These are phyloP conservation scores for Brachionus asplanchnoidis DNA, from an alignment of 1,140 invertebrate species.

Conservation along the genomic window DNA sequence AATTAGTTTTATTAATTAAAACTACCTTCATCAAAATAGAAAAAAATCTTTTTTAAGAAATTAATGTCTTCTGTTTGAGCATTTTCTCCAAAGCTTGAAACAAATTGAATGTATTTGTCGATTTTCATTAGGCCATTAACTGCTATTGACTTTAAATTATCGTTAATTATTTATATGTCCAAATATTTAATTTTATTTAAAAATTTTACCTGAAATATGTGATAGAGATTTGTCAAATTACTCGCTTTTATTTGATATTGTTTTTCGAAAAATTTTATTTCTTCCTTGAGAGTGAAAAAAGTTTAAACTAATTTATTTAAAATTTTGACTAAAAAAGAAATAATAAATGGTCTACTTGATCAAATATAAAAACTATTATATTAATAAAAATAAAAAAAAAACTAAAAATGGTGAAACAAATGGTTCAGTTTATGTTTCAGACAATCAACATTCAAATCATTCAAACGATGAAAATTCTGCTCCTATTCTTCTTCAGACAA, in stretches of 20 bases:
- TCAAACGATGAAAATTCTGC: too few relatives aligned
- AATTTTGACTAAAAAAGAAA: neutral
- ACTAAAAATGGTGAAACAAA: too few relatives aligned
- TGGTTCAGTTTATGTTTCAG: too few relatives aligned
- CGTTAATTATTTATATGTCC: neutral
- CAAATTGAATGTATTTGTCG: neutral
- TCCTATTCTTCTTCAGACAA: too few relatives aligned
- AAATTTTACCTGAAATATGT: neutral
- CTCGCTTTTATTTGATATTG: neutral
- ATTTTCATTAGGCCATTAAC: neutral
- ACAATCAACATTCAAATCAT: too few relatives aligned
- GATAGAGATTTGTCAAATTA: neutral
- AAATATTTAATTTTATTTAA: conserved; percentile 7
- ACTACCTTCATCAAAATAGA: neutral
- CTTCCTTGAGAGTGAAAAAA: neutral
- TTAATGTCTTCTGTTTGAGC: neutral
- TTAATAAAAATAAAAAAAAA: too few relatives aligned
- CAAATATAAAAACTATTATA: too few relatives aligned
- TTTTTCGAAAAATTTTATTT: neutral
- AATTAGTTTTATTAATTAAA: neutral
- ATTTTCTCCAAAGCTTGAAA: neutral
- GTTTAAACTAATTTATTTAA: conserved; percentile 1
- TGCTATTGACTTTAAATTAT: neutral
- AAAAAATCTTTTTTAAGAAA: neutral
- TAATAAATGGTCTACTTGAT: neutral